Base-by-base conservation (phyloP, 2,888 invertebrate species). In the Augiades crinisus region DNA sequence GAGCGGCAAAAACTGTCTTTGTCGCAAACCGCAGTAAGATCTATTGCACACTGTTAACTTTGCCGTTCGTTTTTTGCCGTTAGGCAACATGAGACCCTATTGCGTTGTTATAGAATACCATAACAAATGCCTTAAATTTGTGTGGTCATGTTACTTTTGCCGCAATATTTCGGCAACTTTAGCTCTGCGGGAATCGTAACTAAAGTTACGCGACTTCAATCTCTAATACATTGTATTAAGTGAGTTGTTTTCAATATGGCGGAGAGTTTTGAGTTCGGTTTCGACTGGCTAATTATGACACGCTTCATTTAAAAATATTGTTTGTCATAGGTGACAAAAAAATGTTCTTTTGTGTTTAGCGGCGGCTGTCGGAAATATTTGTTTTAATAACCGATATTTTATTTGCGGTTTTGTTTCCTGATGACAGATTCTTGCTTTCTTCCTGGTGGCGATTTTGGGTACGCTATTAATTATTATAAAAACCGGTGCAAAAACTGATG, bases 241-340 rank as follows among this genome's bases (percentile, higher is more conserved):
- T 33, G 6, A n/a, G n/a, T 10, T 10, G n/a, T n/a, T n/a, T 10
- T 10, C n/a, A 27, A 27, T 27, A 8, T 4, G n/a, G 1, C 8
- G 8, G 4, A 10, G 10, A 27, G 1, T 22, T 3, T 10, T 10
- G 10, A 4, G 5, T 27, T 44, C 37, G n/a, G 34, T 43, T 13
- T 38, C 14, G 12, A 36, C 19, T 38, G 12, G 19, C 45, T 60
- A 58, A 64, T 63, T 63, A 59, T 52, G 56, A 53, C 56, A 54
- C 60, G 59, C 58, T 64, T 62, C 57, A 64, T 65, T 66, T 51
- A 63, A 60, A 60, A 61, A 64, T 63, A 65, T 62, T 62, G 47
- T 61, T 58, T 59, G 62, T 64, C 60, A 63, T 63, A 57, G 40
- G 40, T 13, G 47, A 58, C n/a, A 59, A 47, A 66, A 73, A 70